Base-by-base conservation (phyloP, 2,888 invertebrate genomes). In the Dolichomitus sp. region DNA sequence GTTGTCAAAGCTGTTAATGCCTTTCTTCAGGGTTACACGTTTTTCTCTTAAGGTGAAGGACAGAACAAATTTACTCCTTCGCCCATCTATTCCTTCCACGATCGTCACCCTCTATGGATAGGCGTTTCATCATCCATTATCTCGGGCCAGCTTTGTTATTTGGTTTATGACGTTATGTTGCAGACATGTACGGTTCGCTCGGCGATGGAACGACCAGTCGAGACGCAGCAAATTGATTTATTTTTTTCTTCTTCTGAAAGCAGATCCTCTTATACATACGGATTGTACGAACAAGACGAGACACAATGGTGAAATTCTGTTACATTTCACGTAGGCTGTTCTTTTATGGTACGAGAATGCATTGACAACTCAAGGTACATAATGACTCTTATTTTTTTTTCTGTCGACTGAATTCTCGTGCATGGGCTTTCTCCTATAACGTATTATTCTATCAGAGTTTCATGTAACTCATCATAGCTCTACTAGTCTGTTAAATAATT, bases 1-100 rank as follows among this genome's bases (percentile, higher is more conserved):
- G 30, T 69, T 54, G 69, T 40, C 54, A 40, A 40, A 69, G n/a
- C 54, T 54, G 54, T 42, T 69, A 54, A 69, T 54, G 69, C 40
- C 23, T 54, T 69, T 69, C 12, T n/a, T 17, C 57, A 17, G 17
- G n/a, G 37, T 42, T 5, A 27, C 52, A 30, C 30, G 17, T 40
- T 70, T 70, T 45, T 30, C 42, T 69, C 40, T 40, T 23, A 42
- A 30, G 57, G 17, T 50, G 57, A 70, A 45, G 45, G 45, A 14
- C 23, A 17, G 45, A 30, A 17, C 48, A 30, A 48, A 63, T 63
- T 63, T 23, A 19, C 40, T 63, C 23, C 11, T 7, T 37, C 37
- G 17, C 37, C 61, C 17, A 17, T 37, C 19, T 37, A 23, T 37
- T 61, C 19, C 9, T 37, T 37, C 33, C 19, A 37, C 42, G 23